Base-by-base conservation (phyloP, 2,113 vertebrate species). In the Megatriorchis doriae region DNA sequence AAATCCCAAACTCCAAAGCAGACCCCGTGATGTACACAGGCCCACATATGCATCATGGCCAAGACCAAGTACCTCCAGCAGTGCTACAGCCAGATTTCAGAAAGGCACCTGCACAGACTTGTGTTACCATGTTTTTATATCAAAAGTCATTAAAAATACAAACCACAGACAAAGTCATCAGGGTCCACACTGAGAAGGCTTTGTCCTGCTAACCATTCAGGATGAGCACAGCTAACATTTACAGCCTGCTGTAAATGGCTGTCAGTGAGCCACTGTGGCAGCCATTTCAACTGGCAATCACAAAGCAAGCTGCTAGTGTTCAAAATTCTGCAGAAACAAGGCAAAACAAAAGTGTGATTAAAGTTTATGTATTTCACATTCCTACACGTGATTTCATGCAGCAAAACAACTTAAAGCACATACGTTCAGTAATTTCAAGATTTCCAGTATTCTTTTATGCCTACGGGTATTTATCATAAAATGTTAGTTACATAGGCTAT, bases 271-370 rank as follows among this genome's bases (percentile, higher is more conserved):
- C 98, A 99, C 18, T 77, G 97, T 7, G 97, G 98, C 78, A 99
- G 91, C 98, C 98, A 99, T 14, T 98, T 98, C 96, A 98, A 18
- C 94, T 99, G 98, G 94, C 98, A 99, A 45, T 99, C 98, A 52
- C 98, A 99, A 2, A 99, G 98, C 94, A 99, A 95, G 90, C 97
- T 98, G 96, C 97, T 98, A 1, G 98, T 98, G 95, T 98, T 98
- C 96, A 99, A 59, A 78, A 98, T 80, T 52, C 98, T 99, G 97
- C 90, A 97, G 81, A 90, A 79, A 92, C 10, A 95, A 87, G 63
- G 55, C 45, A 55, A 55, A 89, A 80, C 34, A 68, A n/a, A 66
- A 79, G 32, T 16, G 61, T 13, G 32, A 36, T 16, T 53, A 15
- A n/a, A 47, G 29, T 14, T 68, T 23, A 23, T 14, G 36, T 9